Evolutionary conservation across 2,888 invertebrate species (phyloP), one percentile per base, ranked within the genome.

Genomic region (Lycaena phlaeas): DNA sequence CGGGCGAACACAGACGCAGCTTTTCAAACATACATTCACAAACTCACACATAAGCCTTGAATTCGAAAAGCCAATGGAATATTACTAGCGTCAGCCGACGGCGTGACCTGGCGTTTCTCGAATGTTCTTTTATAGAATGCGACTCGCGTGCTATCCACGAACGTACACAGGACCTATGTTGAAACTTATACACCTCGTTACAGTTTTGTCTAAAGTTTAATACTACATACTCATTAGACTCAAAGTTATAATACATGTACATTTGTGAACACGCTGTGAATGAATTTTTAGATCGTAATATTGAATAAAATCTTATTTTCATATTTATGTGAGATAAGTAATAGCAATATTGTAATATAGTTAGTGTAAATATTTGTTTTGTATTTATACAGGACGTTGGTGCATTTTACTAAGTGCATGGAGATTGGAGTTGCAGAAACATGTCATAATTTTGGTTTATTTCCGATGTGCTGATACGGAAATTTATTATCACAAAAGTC

Each of bases 51-150:
- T 54, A 61, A 9, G 34, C 34, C 59, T 61, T 52, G 31, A 55
- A 57, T 58, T 62, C 63, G 61, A 68, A 73, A 73, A 64, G 61
- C 55, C 64, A 68, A 61, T 69, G 77, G 76, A 78, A 77, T 74
- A 71, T 67, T 72, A 65, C 76, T 58, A 61, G 59, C 54, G 52
- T 52, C 50, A 48, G 49, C 48, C 38, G 51, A 50, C 54, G 50
- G 51, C 26, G 11, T 26, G 56, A 49, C 49, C 51, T 50, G 54
- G 51, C 51, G 46, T 57, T 18, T 76, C 74, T 76, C 68, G 75
- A 70, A 71, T 51, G 56, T 69, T 72, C 68, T 48, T 49, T 34
- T 43, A 43, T 43, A 46, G 49, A 41, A 49, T 49, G 51, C 42
- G 37, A 27, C 34, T 34, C 40, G 44, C 42, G 37, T 43, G 27